phyloP scores from a whole-genome alignment of 23 tunicate genomes.

The Styela clava region DNA sequence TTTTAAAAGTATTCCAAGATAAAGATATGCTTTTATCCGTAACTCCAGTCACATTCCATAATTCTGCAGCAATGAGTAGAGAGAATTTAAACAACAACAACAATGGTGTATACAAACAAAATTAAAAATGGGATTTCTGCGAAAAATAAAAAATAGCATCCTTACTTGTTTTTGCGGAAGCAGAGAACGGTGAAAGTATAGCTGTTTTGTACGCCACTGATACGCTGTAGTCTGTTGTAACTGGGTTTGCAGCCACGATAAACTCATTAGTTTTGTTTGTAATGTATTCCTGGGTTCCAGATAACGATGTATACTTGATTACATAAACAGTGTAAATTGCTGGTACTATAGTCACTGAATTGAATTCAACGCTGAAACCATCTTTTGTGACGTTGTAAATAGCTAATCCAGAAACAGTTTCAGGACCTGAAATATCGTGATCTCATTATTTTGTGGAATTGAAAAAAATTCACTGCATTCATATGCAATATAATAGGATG shows the following conservation, averaged over 20 bases:
- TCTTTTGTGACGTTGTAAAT: conserved; percentile 23
- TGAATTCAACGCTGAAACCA: conserved; percentile 26
- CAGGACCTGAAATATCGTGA: conserved; percentile 21
- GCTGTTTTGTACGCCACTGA: conserved; percentile 16
- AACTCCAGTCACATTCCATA: conserved; percentile 16
- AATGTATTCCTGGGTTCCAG: neutral
- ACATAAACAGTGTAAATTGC: conserved; percentile 12
- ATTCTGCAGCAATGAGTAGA: too few relatives aligned
- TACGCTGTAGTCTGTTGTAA: neutral
- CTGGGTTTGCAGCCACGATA: conserved; percentile 4
- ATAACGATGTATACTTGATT: neutral
- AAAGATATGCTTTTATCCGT: neutral
- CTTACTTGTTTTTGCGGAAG: conserved; percentile 6
- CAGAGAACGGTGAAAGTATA: neutral
- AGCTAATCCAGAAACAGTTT: conserved; percentile 5
- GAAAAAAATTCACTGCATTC: too few relatives aligned
- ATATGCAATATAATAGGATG: too few relatives aligned
- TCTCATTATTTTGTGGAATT: too few relatives aligned
- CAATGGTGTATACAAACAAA: too few relatives aligned
- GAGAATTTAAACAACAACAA: too few relatives aligned
- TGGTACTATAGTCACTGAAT: neutral
- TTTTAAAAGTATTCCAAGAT: conserved; percentile 23
- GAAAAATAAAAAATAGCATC: too few relatives aligned
- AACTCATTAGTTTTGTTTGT: neutral
- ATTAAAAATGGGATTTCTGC: too few relatives aligned